phyloP scores from a whole-genome alignment of 2,797 vertebrate genomes.

The Typhlichthys subterraneus region DNA sequence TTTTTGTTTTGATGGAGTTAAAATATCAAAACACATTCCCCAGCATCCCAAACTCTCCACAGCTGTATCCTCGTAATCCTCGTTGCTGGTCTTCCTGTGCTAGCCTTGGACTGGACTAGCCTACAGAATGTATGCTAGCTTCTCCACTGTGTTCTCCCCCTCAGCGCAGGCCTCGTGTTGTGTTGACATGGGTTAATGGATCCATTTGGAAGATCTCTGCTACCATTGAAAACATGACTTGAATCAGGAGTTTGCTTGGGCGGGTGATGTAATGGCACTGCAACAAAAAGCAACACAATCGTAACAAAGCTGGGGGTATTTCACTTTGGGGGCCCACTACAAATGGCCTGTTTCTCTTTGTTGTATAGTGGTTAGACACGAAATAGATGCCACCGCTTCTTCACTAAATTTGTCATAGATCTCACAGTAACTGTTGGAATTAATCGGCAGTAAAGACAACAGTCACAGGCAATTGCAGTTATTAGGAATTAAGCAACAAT shows the following conservation, averaged over 20 bases:
- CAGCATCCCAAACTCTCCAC: too few relatives aligned
- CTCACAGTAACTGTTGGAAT: too few relatives aligned
- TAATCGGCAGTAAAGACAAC: too few relatives aligned
- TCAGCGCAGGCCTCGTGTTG: background rate
- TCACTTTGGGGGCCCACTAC: slow-evolving; percentile 25
- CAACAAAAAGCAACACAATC: slow-evolving; percentile 42
- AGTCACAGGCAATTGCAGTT: too few relatives aligned
- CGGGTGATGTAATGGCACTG: slow-evolving; percentile 57
- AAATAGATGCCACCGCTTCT: background rate
- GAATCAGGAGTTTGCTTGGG: slow-evolving; percentile 36
- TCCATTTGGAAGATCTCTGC: slow-evolving; percentile 42
- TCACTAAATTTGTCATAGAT: background rate
- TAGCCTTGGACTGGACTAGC: background rate
- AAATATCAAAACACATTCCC: too few relatives aligned
- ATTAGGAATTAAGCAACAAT: too few relatives aligned
- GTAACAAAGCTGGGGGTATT: slow-evolving; percentile 41
- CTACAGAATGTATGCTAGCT: background rate
- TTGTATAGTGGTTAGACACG: background rate
- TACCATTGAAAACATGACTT: slow-evolving; percentile 29
- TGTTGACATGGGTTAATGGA: slow-evolving; percentile 15
- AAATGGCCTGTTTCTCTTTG: slow-evolving; percentile 15
- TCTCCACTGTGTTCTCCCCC: slow-evolving; percentile 2
- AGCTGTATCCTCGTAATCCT: too few relatives aligned
- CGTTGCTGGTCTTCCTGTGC: too few relatives aligned
- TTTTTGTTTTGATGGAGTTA: too few relatives aligned